phyloP scores from a whole-genome alignment of 2,888 invertebrate genomes.

The Tipula lateralis region DNA sequence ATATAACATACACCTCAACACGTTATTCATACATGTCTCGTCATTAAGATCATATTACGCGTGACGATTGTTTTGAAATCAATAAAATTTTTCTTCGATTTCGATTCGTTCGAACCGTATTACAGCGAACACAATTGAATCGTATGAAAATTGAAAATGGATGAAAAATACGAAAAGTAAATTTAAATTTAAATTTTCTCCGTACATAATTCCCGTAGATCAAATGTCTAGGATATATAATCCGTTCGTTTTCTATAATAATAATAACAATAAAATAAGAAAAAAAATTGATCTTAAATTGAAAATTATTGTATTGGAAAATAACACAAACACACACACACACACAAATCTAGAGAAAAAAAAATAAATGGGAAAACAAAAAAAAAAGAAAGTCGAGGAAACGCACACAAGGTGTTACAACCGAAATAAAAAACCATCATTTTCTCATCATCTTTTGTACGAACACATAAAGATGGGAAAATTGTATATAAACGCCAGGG shows the following conservation, averaged over 20 bases:
- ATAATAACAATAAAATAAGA: background rate
- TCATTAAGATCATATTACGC: background rate
- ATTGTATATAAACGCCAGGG: background rate
- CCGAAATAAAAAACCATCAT: background rate
- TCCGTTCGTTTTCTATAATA: background rate
- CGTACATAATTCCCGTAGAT: background rate
- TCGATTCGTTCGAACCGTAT: background rate
- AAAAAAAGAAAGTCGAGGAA: background rate
- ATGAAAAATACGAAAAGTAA: background rate
- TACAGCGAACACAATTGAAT: too few species aligned
- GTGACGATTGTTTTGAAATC: background rate
- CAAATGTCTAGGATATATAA: background rate
- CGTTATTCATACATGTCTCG: background rate
- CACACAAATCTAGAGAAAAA: background rate
- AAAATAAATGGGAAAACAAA: background rate
- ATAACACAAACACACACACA: background rate
- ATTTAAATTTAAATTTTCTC: background rate
- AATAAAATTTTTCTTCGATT: background rate
- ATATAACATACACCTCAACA: background rate
- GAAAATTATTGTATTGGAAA: constrained; percentile 19
- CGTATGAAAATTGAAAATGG: background rate
- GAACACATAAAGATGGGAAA: background rate
- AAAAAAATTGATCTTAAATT: constrained; percentile 24
- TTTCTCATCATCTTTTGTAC: background rate
- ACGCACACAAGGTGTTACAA: constrained; percentile 24